phyloP scores from a whole-genome alignment of 2,113 vertebrate genomes.

The Coregonus clupeaformis region DNA sequence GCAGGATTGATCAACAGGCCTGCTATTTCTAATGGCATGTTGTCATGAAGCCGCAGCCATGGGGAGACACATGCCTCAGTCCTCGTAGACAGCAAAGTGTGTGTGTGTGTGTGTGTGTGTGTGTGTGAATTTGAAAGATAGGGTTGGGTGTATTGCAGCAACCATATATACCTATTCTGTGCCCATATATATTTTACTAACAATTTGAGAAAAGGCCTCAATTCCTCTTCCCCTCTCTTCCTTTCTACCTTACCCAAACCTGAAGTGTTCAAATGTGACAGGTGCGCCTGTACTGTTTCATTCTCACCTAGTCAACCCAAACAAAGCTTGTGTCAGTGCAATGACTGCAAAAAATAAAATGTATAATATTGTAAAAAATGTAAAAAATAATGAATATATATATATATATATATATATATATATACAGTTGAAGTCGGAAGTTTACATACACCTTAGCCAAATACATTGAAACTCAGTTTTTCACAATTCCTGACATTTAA shows the following conservation, averaged over 20 bases:
- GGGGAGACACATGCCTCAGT: slow-evolving; percentile 99
- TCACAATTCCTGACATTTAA: too few relatives aligned
- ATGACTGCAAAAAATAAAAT: slow-evolving; percentile 3
- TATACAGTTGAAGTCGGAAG: too few relatives aligned
- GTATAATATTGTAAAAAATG: too few relatives aligned
- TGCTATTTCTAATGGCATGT: slow-evolving; percentile 99
- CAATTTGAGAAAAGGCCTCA: slow-evolving; percentile 86
- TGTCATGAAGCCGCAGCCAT: slow-evolving; percentile 99
- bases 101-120: neutral
- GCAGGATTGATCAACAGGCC: slow-evolving; percentile 99
- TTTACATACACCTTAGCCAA: too few relatives aligned
- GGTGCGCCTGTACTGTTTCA: slow-evolving; percentile 67
- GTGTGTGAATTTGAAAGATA: slow-evolving; percentile 38
- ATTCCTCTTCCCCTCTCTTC: slow-evolving; percentile 66
- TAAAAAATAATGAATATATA: too few relatives aligned
- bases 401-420: too few relatives aligned
- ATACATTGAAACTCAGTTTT: too few relatives aligned
- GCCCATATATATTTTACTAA: slow-evolving; percentile 87
- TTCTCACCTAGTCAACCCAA: slow-evolving; percentile 53
- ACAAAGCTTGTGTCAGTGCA: slow-evolving; percentile 19
- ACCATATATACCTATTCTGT: slow-evolving; percentile 74
- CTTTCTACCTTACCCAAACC: slow-evolving; percentile 54
- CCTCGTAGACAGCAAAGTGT: slow-evolving; percentile 84
- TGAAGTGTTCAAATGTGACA: slow-evolving; percentile 79
- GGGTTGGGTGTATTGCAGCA: slow-evolving; percentile 60